Evolutionary conservation across 2,797 vertebrate genomes (phyloP).

Genomic region (Buceros bicornis): DNA sequence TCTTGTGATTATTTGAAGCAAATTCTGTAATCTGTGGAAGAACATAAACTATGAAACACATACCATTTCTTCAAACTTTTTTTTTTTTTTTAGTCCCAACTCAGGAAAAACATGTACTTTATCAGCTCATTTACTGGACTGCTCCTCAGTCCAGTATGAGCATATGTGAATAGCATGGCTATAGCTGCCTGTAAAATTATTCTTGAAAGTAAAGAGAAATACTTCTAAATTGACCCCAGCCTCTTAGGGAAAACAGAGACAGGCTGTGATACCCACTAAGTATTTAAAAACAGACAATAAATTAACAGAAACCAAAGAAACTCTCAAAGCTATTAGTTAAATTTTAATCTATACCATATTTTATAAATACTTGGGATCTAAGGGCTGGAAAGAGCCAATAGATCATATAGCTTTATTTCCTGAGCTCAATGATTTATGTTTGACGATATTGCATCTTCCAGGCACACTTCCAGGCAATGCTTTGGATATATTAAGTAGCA

Average conservation of each 20-base stretch:
- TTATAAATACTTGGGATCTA: conserved; percentile 36
- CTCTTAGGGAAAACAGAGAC: background rate
- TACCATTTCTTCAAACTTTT: background rate
- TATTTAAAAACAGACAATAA: conserved; percentile 32
- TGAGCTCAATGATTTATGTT: conserved; percentile 52
- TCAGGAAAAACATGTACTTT: background rate
- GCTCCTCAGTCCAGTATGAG: background rate
- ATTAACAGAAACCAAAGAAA: conserved; percentile 43
- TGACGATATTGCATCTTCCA: background rate
- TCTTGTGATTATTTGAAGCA: background rate
- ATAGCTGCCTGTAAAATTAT: background rate
- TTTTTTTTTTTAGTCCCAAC: background rate
- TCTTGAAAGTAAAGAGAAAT: background rate
- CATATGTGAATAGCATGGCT: background rate
- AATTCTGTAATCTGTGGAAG: background rate
- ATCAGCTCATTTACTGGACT: background rate
- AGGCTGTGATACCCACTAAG: background rate
- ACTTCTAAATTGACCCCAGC: background rate
- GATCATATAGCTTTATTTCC: conserved; percentile 35
- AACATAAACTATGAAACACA: background rate
- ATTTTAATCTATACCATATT: conserved; percentile 42
- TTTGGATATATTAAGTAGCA: background rate
- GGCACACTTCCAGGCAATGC: conserved; percentile 12
- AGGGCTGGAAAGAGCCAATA: conserved; percentile 11
- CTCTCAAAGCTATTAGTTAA: conserved; percentile 43